phyloP scores from a whole-genome alignment of 2,797 vertebrate species.

The Limnodromus scolopaceus region DNA sequence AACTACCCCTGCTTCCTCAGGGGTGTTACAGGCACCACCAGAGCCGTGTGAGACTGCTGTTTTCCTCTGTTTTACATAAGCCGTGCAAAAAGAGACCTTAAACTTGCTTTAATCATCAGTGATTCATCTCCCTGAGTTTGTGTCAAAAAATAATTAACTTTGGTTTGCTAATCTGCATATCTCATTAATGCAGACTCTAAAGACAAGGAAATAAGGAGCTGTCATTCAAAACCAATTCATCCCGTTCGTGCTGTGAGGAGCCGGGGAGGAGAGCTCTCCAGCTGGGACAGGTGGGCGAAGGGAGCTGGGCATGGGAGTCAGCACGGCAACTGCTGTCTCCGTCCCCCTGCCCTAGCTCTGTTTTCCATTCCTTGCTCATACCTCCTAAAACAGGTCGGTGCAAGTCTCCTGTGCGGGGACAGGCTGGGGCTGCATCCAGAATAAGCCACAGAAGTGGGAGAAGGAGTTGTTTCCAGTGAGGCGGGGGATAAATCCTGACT shows the following conservation, averaged over 20 bases:
- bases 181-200: slow-evolving; percentile 27
- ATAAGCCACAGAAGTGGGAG: neutral
- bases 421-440: neutral
- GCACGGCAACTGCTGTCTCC: neutral
- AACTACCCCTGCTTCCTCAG: neutral
- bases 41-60: neutral
- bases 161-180: slow-evolving; percentile 36
- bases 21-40: neutral
- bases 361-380: neutral
- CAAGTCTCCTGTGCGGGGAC: neutral
- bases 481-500: neutral
- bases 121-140: slow-evolving; percentile 33
- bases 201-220: slow-evolving; percentile 10
- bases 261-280: neutral
- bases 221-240: neutral
- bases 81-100: neutral
- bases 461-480: neutral
- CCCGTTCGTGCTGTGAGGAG: neutral
- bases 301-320: neutral
- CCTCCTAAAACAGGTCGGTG: neutral
- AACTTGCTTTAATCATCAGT: slow-evolving; percentile 31
- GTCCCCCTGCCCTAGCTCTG: neutral
- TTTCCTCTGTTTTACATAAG: neutral
- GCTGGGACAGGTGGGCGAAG: neutral
- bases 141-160: slow-evolving; percentile 49